Evolutionary conservation across 2,888 invertebrate species (phyloP).

Genomic region (Brachyptera putata): DNA sequence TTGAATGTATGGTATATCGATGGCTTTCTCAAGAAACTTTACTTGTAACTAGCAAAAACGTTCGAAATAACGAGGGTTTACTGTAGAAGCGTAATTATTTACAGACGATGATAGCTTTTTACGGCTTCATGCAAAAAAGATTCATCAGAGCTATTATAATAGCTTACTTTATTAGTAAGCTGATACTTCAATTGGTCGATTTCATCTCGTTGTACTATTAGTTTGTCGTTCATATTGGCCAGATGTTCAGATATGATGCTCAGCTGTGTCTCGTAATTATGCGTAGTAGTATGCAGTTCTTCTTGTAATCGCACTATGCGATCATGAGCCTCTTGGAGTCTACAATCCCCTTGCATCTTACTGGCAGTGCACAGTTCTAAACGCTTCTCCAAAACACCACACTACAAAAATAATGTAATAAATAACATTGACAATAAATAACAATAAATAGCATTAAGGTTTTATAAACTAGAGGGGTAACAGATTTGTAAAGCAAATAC

Average conservation of each 20-base stretch:
- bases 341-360: constrained; percentile 50
- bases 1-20: no score
- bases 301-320: constrained; percentile 56
- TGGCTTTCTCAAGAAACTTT: no score
- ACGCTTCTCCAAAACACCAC: constrained; percentile 52
- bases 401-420: constrained; percentile 41
- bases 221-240: constrained; percentile 77
- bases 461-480: no score
- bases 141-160: no score
- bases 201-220: constrained; percentile 75
- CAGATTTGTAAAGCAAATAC: no score
- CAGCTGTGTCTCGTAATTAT: constrained; percentile 64
- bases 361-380: constrained; percentile 54
- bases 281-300: constrained; percentile 59
- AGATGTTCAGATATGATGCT: constrained; percentile 74
- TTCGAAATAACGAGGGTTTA: no score
- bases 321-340: constrained; percentile 48
- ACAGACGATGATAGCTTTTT: no score
- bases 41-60: no score
- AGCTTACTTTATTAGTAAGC: constrained; percentile 39
- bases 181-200: constrained; percentile 66
- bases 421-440: no score
- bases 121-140: no score
- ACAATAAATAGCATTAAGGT: no score
- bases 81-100: no score